These are phyloP conservation scores for Myzus persicae DNA, from an alignment of 1,140 invertebrate genomes.

Conservation along the genomic window DNA sequence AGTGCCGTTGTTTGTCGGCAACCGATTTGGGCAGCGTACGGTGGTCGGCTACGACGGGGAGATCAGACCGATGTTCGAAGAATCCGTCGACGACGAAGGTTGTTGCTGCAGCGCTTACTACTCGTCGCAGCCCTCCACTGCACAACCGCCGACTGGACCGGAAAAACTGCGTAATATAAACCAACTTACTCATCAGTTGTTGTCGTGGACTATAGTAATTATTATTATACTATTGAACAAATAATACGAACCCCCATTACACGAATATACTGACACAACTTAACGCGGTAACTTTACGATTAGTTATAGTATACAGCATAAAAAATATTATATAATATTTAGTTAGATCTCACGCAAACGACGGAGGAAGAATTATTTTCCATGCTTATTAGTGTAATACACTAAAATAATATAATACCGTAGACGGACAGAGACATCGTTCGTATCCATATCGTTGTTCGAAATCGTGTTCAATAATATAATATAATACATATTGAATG, in stretches of 20 bases:
- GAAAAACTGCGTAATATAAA: background rate
- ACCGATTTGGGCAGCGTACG: background rate
- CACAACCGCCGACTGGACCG: background rate
- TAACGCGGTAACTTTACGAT: background rate
- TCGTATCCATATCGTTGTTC: too few relatives aligned
- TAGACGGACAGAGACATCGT: too few relatives aligned
- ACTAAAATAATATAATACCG: too few relatives aligned
- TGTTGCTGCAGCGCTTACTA: background rate
- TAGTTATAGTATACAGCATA: background rate
- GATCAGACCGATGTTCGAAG: background rate
- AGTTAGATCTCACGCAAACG: background rate
- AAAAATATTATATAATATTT: too few relatives aligned
- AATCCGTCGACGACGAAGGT: background rate
- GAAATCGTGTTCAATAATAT: too few relatives aligned
- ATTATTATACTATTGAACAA: background rate
- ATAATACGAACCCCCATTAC: background rate
- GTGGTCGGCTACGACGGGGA: background rate
- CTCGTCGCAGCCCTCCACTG: too few relatives aligned
- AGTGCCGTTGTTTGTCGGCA: background rate
- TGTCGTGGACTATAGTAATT: background rate
- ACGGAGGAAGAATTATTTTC: background rate
- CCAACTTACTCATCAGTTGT: background rate
- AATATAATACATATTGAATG: background rate
- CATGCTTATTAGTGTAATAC: too few relatives aligned
- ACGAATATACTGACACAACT: background rate